Evolutionary conservation across 1,140 invertebrate genomes (phyloP).

Genomic region (Orchesella cincta): DNA sequence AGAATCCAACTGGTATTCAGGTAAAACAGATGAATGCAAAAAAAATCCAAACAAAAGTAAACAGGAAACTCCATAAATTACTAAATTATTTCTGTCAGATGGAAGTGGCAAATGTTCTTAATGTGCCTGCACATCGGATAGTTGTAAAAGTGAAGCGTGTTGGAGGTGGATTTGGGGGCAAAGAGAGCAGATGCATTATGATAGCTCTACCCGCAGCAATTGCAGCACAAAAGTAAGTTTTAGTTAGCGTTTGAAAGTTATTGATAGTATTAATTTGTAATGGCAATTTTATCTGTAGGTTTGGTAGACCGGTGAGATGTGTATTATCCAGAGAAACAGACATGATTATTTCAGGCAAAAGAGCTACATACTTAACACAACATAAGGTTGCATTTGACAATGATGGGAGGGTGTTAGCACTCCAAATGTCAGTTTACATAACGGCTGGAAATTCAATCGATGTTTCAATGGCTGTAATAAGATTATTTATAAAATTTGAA

Average conservation of each 20-base stretch:
- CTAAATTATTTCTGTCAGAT: slow-evolving; percentile 17
- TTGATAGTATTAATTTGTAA: slow-evolving; percentile 25
- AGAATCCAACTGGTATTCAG: slow-evolving; percentile 60
- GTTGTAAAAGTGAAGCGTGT: slow-evolving; percentile 59
- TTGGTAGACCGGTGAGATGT: slow-evolving; percentile 58
- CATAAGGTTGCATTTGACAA: slow-evolving; percentile 60
- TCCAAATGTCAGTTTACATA: slow-evolving; percentile 57
- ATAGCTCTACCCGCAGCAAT: slow-evolving; percentile 58
- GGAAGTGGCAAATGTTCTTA: slow-evolving; percentile 56
- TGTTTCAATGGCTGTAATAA: slow-evolving; percentile 56
- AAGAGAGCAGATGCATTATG: slow-evolving; percentile 58
- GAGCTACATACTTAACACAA: slow-evolving; percentile 61
- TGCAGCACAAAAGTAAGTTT: slow-evolving; percentile 59
- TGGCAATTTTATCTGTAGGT: slow-evolving; percentile 51
- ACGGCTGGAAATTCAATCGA: slow-evolving; percentile 59
- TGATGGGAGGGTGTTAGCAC: slow-evolving; percentile 56
- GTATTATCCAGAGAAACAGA: slow-evolving; percentile 63
- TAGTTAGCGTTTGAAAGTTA: not conserved
- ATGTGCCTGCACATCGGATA: slow-evolving; percentile 59
- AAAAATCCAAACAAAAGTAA: not conserved
- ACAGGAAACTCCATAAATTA: not conserved
- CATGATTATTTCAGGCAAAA: slow-evolving; percentile 61
- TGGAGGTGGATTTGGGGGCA: slow-evolving; percentile 66
- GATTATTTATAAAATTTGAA: not conserved
- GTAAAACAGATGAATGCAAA: slow-evolving; percentile 47